A percentile compares a stretch with the other conserved stretches of the same genome.
Evolutionary conservation across 1,140 invertebrate species (phyloP).

Genomic region (Antheraea mylitta): DNA sequence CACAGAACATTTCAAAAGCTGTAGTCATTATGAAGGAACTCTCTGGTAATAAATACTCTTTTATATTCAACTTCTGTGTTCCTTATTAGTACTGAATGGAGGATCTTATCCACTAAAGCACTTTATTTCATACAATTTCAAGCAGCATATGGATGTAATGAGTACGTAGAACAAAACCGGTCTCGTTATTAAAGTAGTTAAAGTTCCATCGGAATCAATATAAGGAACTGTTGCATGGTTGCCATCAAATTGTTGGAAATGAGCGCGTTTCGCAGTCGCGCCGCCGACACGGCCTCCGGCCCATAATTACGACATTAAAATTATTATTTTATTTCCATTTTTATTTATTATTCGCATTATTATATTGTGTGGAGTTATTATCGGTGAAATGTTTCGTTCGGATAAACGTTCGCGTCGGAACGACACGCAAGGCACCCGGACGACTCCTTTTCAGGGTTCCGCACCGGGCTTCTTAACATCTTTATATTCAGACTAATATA

Average conservation of each 20-base stretch:
- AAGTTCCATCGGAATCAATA: conserved; percentile 60
- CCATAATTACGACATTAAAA: conserved; percentile 77
- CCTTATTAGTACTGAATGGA: not conserved
- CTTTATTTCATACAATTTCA: conserved; percentile 24
- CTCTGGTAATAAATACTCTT: not conserved
- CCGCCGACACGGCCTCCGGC: conserved; percentile 51
- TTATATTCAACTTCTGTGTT: not conserved
- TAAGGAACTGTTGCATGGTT: conserved; percentile 40
- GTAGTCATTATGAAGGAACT: not conserved
- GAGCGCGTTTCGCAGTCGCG: conserved; percentile 45
- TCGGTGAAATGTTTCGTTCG: conserved; percentile 78
- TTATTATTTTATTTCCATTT: conserved; percentile 79
- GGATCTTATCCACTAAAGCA: not conserved
- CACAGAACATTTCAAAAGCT: not conserved
- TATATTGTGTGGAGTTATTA: conserved; percentile 78
- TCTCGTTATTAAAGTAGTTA: conserved; percentile 38
- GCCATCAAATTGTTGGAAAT: conserved; percentile 56
- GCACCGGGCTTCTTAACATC: conserved; percentile 1
- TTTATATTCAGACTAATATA: not conserved
- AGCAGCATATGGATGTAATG: conserved; percentile 19
- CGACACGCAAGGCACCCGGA: conserved; percentile 64
- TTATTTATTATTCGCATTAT: conserved; percentile 79
- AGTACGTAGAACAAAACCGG: conserved; percentile 37
- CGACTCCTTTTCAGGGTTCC: conserved; percentile 44
- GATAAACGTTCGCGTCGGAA: conserved; percentile 63